These are phyloP conservation scores for Phaetusa simplex DNA, from an alignment of 2,113 vertebrate genomes.

Conservation along the genomic window DNA sequence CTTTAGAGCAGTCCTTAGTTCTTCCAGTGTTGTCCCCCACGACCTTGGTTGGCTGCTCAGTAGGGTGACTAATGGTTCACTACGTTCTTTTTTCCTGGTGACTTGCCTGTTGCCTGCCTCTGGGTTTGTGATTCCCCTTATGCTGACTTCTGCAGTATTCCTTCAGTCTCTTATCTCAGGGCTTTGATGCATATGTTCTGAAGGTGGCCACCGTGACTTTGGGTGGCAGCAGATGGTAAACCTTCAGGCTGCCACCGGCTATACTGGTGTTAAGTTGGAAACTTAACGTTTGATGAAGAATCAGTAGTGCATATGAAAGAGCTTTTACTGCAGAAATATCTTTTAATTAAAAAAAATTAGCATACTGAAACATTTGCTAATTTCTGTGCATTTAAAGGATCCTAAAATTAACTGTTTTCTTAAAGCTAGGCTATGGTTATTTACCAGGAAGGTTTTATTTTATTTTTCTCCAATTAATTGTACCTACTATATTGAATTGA, in stretches of 20 bases:
- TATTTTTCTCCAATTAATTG: constrained; percentile 46
- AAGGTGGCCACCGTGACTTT: constrained; percentile 86
- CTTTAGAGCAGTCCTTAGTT: constrained; percentile 2
- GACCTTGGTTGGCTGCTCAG: constrained; percentile 72
- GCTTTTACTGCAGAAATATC: constrained; percentile 78
- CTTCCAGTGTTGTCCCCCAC: constrained; percentile 1
- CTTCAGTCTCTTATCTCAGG: constrained; percentile 81
- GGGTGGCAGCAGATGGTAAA: constrained; percentile 88
- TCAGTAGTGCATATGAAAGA: constrained; percentile 88
- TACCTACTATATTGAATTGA: constrained; percentile 21
- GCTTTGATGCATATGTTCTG: constrained; percentile 89
- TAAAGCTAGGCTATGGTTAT: constrained; percentile 61
- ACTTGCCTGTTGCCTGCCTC: constrained; percentile 78
- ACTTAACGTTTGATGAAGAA: constrained; percentile 86
- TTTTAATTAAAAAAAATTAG: constrained; percentile 86
- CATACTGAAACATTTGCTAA: constrained; percentile 80
- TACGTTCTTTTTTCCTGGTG: constrained; percentile 70
- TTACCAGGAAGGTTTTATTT: constrained; percentile 55
- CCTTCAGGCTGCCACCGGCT: constrained; percentile 88
- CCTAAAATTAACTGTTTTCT: constrained; percentile 74
- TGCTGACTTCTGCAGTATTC: constrained; percentile 81
- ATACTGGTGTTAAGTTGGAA: constrained; percentile 84
- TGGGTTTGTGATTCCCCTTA: constrained; percentile 74
- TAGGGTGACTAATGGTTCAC: constrained; percentile 46
- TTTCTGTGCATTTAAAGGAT: constrained; percentile 71